A percentile compares a stretch with the other conserved stretches of the same genome.
phyloP scores from a whole-genome alignment of 2,113 vertebrate species.

The Semicossyphus pulcher region DNA sequence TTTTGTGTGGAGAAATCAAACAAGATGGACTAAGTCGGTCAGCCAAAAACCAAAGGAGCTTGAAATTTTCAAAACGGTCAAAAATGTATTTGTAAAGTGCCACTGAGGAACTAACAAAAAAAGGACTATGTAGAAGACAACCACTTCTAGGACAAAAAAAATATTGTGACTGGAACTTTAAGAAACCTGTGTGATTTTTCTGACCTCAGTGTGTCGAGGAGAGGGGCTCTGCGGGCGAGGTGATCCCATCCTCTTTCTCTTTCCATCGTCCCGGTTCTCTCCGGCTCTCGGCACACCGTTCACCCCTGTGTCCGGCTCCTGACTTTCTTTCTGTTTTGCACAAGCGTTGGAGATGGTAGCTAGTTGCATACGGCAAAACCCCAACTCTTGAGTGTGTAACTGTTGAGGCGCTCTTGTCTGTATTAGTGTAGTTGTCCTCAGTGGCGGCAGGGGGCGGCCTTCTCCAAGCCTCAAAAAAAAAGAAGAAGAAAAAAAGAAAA shows the following conservation, averaged over 20 bases:
- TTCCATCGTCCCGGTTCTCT: slow-evolving; percentile 66
- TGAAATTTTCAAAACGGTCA: slow-evolving; percentile 82
- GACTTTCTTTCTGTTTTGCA: slow-evolving; percentile 84
- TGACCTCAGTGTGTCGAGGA: slow-evolving; percentile 80
- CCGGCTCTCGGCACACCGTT: slow-evolving; percentile 72
- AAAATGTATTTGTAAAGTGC: slow-evolving; percentile 84
- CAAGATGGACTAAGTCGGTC: slow-evolving; percentile 76
- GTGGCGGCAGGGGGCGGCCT: slow-evolving; percentile 72
- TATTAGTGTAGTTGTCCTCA: slow-evolving; percentile 79
- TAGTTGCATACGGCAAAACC: slow-evolving; percentile 73
- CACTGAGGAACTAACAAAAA: slow-evolving; percentile 77
- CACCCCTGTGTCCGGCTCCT: slow-evolving; percentile 65
- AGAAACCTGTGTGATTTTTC: slow-evolving; percentile 73
- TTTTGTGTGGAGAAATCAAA: slow-evolving; percentile 63
- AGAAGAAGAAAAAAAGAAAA: slow-evolving; percentile 33
- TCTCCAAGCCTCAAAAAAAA: slow-evolving; percentile 69
- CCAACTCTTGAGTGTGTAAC: slow-evolving; percentile 75
- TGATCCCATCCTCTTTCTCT: slow-evolving; percentile 64
- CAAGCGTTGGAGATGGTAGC: slow-evolving; percentile 82
- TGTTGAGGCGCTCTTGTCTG: slow-evolving; percentile 78
- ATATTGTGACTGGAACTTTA: slow-evolving; percentile 71
- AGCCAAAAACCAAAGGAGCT: slow-evolving; percentile 92
- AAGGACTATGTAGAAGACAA: slow-evolving; percentile 62
- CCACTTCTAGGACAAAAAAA: slow-evolving; percentile 53
- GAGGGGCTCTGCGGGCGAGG: slow-evolving; percentile 67